These are phyloP conservation scores for Iselma pallidipennis DNA, from an alignment of 2,888 invertebrate species.

Conservation along the genomic window DNA sequence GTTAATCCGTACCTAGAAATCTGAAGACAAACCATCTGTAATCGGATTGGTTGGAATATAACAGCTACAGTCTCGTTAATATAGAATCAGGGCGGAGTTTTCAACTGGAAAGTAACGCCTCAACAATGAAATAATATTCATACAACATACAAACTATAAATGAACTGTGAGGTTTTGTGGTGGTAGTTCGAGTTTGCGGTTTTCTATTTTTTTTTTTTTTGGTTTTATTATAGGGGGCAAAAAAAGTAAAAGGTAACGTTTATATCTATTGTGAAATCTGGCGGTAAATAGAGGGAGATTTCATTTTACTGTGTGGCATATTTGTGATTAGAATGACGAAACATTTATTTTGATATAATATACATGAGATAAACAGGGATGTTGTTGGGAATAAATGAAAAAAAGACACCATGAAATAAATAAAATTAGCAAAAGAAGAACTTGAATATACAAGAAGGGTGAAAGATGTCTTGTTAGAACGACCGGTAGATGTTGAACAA, in stretches of 20 bases:
- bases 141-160: not conserved
- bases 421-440: not conserved
- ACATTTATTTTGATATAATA: not conserved
- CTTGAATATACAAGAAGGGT: not conserved
- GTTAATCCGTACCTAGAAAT: conserved; percentile 34
- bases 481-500: not conserved
- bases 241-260: not conserved
- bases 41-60: conserved; percentile 31
- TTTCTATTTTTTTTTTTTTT: conserved; percentile 26
- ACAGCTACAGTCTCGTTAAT: conserved; percentile 13
- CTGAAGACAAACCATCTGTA: conserved; percentile 20
- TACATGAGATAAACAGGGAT: not conserved
- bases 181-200: conserved; percentile 18
- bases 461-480: not conserved
- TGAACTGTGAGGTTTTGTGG: not conserved
- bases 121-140: not conserved
- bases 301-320: not conserved
- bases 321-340: not conserved
- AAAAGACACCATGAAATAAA: too few relatives aligned
- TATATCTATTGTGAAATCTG: not conserved
- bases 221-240: conserved; percentile 19
- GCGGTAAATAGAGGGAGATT: not conserved
- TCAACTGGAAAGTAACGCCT: conserved; percentile 12
- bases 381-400: not conserved
- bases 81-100: conserved; percentile 16